Base-by-base conservation (phyloP, 1,140 invertebrate genomes). In the Orussus abietinus region DNA sequence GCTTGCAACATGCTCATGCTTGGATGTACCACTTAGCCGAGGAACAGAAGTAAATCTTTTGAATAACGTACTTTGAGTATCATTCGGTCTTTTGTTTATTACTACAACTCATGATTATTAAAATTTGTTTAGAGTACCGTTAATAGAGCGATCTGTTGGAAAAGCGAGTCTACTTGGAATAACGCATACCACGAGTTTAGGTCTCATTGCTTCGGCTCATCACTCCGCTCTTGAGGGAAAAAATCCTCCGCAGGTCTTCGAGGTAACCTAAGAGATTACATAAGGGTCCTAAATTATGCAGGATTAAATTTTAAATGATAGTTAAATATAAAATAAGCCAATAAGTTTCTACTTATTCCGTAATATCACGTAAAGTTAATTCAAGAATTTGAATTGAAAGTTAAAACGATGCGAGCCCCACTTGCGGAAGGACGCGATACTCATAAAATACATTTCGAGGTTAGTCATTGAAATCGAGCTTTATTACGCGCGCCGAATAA, bases 1-100 rank as follows among this genome's bases (percentile, higher is more conserved):
- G 89, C 59, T 75, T 94, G 15, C 89, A 93, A 66, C 80, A 91
- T 64, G 87, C 88, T 22, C 81, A 90, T 57, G 83, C 84, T 33
- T 91, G 88, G 88, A 77, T 86, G 39, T 84, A 84, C 45, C 75
- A 85, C 51, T 69, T 85, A n/a, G 75, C 59, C 36, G 71, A 72
- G 22, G 66, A 79, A 19, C 69, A 75, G 40, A 72, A 72, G 66
- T 69, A 42, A 53, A 53, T 46, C 39, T 22, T 39, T n/a, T n/a
- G n/a, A n/a, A n/a, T n/a, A n/a, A n/a, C n/a, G n/a, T n/a, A n/a
- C n/a, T n/a, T n/a, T n/a, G n/a, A n/a, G n/a, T n/a, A n/a, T n/a
- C n/a, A n/a, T n/a, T n/a, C 25, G 11, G n/a, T 37, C 15, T 37
- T 7, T 7, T n/a, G 6, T 7, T 25, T 25, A 25, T n/a, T 25